A percentile compares a stretch with the other conserved stretches of the same genome.
Evolutionary conservation across 2,797 vertebrate species (phyloP).

Genomic region (Oryzias sinensis): DNA sequence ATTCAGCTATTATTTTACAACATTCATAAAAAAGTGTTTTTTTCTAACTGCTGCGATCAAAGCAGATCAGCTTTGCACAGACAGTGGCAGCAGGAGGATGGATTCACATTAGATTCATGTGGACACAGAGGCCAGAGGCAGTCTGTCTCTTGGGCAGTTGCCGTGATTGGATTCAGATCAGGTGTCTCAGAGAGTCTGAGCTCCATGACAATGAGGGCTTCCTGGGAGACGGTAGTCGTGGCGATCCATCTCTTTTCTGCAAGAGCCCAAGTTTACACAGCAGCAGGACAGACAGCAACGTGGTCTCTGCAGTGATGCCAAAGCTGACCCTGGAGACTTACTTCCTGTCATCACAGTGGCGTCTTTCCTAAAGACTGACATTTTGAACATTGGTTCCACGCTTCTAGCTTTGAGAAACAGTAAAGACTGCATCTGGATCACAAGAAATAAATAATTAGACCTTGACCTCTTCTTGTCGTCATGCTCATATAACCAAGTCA

Average conservation of each 20-base stretch:
- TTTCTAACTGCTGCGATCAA: constrained; percentile 8
- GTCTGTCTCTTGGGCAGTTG: constrained; percentile 51
- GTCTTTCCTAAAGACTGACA: constrained; percentile 31
- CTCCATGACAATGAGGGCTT: constrained; percentile 55
- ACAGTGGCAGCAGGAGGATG: constrained; percentile 22
- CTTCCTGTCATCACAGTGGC: constrained; percentile 29
- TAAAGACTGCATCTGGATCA: too few species aligned
- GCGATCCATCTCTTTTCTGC: constrained; percentile 54
- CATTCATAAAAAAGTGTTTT: too few species aligned
- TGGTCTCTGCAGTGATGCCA: constrained; percentile 22
- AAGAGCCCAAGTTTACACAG: constrained; percentile 42
- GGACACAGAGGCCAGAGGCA: constrained; percentile 40
- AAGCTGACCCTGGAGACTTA: constrained; percentile 29
- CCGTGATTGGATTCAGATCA: constrained; percentile 70
- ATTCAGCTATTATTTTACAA: not conserved
- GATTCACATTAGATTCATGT: constrained; percentile 51
- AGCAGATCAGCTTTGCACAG: constrained; percentile 2
- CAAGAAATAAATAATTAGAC: too few species aligned
- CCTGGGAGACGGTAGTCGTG: constrained; percentile 54
- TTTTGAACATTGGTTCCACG: constrained; percentile 12
- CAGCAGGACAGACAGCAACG: constrained; percentile 38
- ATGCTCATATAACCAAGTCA: too few species aligned
- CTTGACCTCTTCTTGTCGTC: too few species aligned
- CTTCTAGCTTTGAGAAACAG: too few species aligned
- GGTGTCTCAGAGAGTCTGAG: constrained; percentile 56